Conservation (phyloP, 2,888 invertebrate genomes). For the Argyra leucocephala region DNA sequence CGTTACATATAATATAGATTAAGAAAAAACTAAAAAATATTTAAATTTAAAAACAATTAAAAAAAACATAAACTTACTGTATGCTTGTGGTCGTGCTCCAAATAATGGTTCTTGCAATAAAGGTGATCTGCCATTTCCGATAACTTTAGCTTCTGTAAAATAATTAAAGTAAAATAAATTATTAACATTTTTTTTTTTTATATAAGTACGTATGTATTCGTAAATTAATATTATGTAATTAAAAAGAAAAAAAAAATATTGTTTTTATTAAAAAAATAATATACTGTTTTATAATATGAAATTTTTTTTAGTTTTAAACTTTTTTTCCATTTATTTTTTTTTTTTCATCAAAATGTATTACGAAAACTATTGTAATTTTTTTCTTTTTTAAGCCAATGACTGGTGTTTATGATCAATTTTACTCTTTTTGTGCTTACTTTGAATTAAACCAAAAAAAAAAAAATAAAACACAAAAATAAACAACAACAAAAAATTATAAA, state of each 20-base stretch:
- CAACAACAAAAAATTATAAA: background rate
- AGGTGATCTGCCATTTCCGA: slow-evolving; percentile 61
- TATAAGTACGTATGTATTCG: slow-evolving; percentile 26
- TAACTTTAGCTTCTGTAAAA: slow-evolving; percentile 40
- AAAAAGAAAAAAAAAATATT: background rate
- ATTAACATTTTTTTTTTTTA: slow-evolving; percentile 17
- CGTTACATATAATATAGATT: too few relatives aligned
- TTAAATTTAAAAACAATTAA: background rate
- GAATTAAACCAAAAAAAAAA: background rate
- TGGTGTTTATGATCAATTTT: slow-evolving; percentile 2
- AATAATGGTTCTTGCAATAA: slow-evolving; percentile 81
- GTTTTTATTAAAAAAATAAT: background rate
- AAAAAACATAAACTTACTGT: slow-evolving; percentile 58
- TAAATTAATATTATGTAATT: too few relatives aligned
- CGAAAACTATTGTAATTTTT: background rate
- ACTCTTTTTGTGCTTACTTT: background rate
- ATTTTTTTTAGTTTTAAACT: background rate
- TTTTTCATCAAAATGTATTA: too few relatives aligned
- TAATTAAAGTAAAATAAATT: slow-evolving; percentile 10
- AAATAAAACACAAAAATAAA: background rate
- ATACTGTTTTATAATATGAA: background rate
- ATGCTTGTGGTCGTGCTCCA: slow-evolving; percentile 77
- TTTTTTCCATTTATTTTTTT: background rate
- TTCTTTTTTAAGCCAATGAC: background rate
- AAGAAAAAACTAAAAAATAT: too few relatives aligned